Percentiles rank a stretch among this genome's conserved stretches.
Evolutionary conservation across 2,888 invertebrate species (phyloP).

Genomic region (Microplitis manilae): DNA sequence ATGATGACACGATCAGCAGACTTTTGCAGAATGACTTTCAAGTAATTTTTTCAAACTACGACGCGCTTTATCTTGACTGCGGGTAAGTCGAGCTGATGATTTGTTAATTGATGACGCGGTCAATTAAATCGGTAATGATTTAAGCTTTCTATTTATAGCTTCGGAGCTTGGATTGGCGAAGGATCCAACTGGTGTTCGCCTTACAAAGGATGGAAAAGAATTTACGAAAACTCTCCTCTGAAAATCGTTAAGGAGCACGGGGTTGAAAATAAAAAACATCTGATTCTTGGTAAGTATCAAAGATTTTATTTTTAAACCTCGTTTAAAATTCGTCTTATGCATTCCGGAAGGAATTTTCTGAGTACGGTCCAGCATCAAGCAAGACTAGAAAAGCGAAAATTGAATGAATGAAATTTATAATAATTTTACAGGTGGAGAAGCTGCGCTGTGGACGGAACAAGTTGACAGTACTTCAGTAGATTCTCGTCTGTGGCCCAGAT

Average conservation of each 20-base stretch:
- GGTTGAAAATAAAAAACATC: constrained; percentile 71
- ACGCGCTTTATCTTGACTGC: constrained; percentile 89
- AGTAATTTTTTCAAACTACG: constrained; percentile 89
- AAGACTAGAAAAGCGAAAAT: too few relatives aligned
- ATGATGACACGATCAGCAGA: constrained; percentile 78
- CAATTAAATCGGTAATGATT: not conserved
- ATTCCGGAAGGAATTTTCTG: too few relatives aligned
- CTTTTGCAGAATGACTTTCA: constrained; percentile 82
- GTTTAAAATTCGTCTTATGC: too few relatives aligned
- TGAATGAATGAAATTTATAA: not conserved
- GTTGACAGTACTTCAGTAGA: constrained; percentile 80
- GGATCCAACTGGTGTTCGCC: constrained; percentile 95
- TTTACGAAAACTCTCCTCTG: constrained; percentile 84
- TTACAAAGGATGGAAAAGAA: constrained; percentile 90
- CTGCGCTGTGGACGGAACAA: constrained; percentile 90
- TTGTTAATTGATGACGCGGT: not conserved
- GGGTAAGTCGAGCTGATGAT: constrained; percentile 71
- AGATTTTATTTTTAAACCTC: not conserved
- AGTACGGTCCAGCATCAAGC: too few relatives aligned
- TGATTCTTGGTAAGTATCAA: constrained; percentile 73
- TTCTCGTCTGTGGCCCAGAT: constrained; percentile 86
- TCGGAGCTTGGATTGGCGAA: constrained; percentile 84
- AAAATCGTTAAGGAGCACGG: constrained; percentile 70
- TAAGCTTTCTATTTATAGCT: constrained; percentile 65
- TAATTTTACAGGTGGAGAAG: constrained; percentile 79